Evolutionary conservation across 2,888 invertebrate genomes (phyloP).

Genomic region (Masnerella sp.): DNA sequence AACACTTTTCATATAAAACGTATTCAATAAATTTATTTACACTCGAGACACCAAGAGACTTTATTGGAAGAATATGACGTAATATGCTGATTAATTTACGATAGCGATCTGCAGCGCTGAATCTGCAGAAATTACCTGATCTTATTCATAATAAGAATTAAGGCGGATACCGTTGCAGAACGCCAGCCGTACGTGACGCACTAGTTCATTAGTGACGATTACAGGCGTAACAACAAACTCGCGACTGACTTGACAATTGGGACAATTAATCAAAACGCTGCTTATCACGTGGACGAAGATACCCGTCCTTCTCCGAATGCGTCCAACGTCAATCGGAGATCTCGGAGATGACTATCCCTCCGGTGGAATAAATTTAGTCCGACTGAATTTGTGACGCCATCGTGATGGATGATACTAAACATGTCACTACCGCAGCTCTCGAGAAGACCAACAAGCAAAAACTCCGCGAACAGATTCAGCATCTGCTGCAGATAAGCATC

Average conservation of each 20-base stretch:
- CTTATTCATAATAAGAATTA: no score
- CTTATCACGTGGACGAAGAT: slow-evolving; percentile 5
- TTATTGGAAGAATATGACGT: no score
- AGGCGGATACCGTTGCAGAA: no score
- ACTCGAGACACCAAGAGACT: no score
- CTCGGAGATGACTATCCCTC: slow-evolving; percentile 22
- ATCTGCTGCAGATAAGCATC: slow-evolving; percentile 41
- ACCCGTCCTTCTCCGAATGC: slow-evolving; percentile 12
- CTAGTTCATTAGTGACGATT: slow-evolving; percentile 4
- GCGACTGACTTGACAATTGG: slow-evolving; percentile 17
- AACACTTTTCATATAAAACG: no score
- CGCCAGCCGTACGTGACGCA: no score
- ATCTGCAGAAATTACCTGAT: no score
- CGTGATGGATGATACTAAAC: slow-evolving; percentile 47
- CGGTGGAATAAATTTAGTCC: slow-evolving; percentile 40
- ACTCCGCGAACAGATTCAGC: slow-evolving; percentile 40
- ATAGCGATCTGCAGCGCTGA: no score
- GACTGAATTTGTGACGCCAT: slow-evolving; percentile 35
- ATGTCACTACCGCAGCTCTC: slow-evolving; percentile 45
- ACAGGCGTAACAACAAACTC: slow-evolving; percentile 4
- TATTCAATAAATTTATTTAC: no score
- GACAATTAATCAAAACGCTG: slow-evolving; percentile 24
- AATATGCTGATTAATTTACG: no score
- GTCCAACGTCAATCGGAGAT: slow-evolving; percentile 17
- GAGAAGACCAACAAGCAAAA: slow-evolving; percentile 25